These are phyloP conservation scores for Cabera pusaria DNA, from an alignment of 2,888 invertebrate genomes.

Conservation along the genomic window DNA sequence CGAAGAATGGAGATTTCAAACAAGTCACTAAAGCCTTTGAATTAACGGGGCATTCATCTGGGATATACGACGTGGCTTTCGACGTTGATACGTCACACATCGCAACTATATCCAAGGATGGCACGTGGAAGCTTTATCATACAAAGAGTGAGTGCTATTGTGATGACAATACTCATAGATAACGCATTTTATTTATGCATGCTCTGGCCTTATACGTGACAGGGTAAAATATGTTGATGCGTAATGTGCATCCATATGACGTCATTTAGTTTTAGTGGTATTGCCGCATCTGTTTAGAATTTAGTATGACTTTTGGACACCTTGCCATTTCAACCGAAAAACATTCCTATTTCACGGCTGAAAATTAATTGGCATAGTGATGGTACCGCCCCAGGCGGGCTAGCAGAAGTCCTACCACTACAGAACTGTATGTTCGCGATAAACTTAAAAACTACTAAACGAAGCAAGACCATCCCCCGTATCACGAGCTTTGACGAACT, in stretches of 20 bases:
- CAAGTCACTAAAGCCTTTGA: constrained; percentile 90
- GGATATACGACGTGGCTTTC: constrained; percentile 91
- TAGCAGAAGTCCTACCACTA: too few species aligned
- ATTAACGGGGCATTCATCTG: constrained; percentile 91
- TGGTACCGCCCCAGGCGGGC: too few species aligned
- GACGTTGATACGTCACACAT: constrained; percentile 91
- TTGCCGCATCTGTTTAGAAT: background rate
- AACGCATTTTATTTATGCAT: constrained; percentile 32
- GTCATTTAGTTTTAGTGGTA: too few species aligned
- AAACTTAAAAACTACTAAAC: too few species aligned
- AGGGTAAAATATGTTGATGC: constrained; percentile 20
- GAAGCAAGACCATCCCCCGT: too few species aligned
- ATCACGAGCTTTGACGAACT: too few species aligned
- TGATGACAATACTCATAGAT: constrained; percentile 36
- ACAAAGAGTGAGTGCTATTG: constrained; percentile 87
- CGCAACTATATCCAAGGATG: constrained; percentile 93
- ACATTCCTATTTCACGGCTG: too few species aligned
- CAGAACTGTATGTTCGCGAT: too few species aligned
- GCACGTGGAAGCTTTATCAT: constrained; percentile 93
- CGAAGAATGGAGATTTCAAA: constrained; percentile 89
- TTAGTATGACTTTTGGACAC: too few species aligned
- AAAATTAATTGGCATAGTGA: too few species aligned
- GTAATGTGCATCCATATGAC: constrained; percentile 8
- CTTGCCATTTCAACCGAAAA: too few species aligned
- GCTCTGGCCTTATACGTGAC: constrained; percentile 33